These are phyloP conservation scores for Apistogramma diplotaenia DNA, from an alignment of 2,113 vertebrate species.

Conservation along the genomic window DNA sequence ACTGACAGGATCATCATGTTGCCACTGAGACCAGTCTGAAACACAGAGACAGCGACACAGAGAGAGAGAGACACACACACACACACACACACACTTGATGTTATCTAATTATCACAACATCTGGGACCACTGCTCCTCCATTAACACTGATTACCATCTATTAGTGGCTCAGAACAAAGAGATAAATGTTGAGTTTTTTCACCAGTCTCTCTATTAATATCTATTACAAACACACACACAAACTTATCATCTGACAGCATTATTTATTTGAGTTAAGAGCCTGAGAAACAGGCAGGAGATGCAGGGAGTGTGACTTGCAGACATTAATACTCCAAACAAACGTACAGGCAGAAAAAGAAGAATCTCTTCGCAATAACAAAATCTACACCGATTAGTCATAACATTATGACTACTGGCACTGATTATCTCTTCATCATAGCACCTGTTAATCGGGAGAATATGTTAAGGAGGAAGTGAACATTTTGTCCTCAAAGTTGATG, in stretches of 20 bases:
- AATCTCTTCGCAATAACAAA: no score
- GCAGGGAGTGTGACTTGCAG: not conserved
- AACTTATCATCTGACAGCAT: no score
- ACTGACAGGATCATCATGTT: conserved; percentile 94
- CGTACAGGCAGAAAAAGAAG: not conserved
- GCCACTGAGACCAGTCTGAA: conserved; percentile 90
- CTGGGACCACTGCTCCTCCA: conserved; percentile 3
- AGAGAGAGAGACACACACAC: no score
- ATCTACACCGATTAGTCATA: rapidly evolving
- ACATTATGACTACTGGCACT: not conserved
- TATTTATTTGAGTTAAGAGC: not conserved
- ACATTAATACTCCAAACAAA: no score
- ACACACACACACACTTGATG: not conserved
- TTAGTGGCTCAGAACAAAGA: not conserved
- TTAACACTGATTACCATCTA: not conserved
- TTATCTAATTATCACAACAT: conserved; percentile 16
- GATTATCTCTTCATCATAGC: not conserved
- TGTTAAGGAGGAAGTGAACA: no score
- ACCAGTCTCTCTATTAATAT: not conserved
- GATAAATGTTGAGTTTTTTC: not conserved
- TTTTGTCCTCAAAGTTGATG: no score
- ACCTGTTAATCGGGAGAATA: not conserved
- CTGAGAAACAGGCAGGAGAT: not conserved
- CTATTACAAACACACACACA: not conserved
- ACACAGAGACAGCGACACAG: not conserved